Base-by-base conservation (phyloP, 1,140 invertebrate genomes). In the Asbolus verrucosus region DNA sequence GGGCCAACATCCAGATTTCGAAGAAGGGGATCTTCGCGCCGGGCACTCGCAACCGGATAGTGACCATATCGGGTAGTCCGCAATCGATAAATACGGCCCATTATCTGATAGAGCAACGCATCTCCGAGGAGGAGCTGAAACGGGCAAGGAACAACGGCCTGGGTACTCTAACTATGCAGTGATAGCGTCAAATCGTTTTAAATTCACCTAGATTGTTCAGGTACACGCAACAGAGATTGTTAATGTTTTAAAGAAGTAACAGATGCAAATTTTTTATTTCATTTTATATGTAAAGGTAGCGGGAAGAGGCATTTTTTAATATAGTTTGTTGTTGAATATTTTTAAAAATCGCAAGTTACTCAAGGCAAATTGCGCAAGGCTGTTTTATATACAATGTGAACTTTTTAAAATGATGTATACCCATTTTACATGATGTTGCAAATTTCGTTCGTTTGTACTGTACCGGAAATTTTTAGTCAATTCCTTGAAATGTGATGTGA, bases 11-110 rank as follows among this genome's bases (percentile, higher is more conserved):
- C 84, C 96, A 98, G 87, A 98, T 98, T 83, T 97, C 95, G 75
- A 98, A 98, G 88, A 98, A 98, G 86, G 96, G 96, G 80, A 94
- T 94, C 78, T 98, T 95, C 86, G 94, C 94, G 77, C 95, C 96
- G 73, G 95, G 96, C 81, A 97, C 95, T 70, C 92, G 95, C 82
- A 97, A 98, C 87, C 91, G 97, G 79, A 95, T 98, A 83, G 97
- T 98, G 71, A 96, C 95, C 82, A 97, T 98, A 83, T 92, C 91
- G 79, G 96, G 96, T 83, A 90, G 90, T 77, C 88, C 90, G 74
- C 90, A 89, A 84, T 92, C 93, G 82, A 95, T 98, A 82, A 87
- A 86, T 81, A 93, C 90, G 83, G 96, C 96, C 82, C 92, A 95
- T 80, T 95, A 92, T 86, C 89, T 97, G 82, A 98, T 98, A 83